Evolutionary conservation across 2,797 vertebrate genomes (phyloP).

Genomic region (Gymnothorax javanicus): DNA sequence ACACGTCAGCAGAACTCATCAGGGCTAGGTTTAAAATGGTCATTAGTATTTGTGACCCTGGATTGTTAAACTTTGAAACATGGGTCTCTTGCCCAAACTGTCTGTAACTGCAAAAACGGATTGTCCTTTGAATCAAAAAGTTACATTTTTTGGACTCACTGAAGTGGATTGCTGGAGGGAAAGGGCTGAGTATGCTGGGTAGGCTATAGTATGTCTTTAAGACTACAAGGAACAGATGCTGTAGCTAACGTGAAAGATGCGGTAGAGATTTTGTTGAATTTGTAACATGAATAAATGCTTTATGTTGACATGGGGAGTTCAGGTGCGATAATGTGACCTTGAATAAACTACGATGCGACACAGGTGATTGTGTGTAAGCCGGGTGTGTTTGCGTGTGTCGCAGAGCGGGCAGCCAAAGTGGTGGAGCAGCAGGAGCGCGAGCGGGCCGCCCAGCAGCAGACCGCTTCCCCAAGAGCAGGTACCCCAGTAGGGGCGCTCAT

Average conservation of each 20-base stretch:
- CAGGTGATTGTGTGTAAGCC: slow-evolving; percentile 19
- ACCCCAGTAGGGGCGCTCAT: slow-evolving; percentile 96
- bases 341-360: not conserved
- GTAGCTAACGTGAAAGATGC: not conserved
- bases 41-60: too few species aligned
- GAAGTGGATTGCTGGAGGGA: too few species aligned
- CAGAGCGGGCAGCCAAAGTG: slow-evolving; percentile 98
- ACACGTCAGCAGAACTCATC: too few species aligned
- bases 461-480: slow-evolving; percentile 96
- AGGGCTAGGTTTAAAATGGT: too few species aligned
- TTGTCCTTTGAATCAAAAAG: too few species aligned
- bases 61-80: too few species aligned
- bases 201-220: not conserved
- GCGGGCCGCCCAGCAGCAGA: slow-evolving; percentile 88
- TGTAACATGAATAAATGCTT: not conserved
- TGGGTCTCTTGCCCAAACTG: too few species aligned
- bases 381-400: slow-evolving; percentile 52
- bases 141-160: too few species aligned
- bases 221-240: not conserved
- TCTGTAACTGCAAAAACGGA: too few species aligned
- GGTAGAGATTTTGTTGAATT: not conserved
- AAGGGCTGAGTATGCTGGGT: not conserved
- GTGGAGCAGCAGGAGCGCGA: slow-evolving; percentile 98
- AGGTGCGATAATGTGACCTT: not conserved
- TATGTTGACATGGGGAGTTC: not conserved